A percentile compares a stretch with the other conserved stretches of the same genome.
Evolutionary conservation across 2,888 invertebrate species (phyloP).

Genomic region (Leptothorax acervorum): DNA sequence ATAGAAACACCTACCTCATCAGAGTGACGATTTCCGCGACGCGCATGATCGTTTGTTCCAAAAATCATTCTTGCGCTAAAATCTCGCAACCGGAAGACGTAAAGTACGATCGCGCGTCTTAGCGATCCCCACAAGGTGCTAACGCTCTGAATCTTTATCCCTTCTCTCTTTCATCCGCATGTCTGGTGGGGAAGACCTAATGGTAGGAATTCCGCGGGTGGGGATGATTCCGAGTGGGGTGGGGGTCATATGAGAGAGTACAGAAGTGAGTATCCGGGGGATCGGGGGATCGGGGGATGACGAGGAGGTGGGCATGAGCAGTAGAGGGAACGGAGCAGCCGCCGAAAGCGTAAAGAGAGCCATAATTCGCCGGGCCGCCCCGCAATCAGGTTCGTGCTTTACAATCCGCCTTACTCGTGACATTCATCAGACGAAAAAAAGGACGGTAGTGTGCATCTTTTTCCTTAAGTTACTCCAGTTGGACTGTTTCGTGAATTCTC

Average conservation of each 20-base stretch:
- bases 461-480: conserved; percentile 56
- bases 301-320: conserved; percentile 41
- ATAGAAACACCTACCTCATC: neutral
- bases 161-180: conserved; percentile 1
- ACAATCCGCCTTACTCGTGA: conserved; percentile 64
- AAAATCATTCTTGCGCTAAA: conserved; percentile 38
- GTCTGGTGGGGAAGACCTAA: conserved; percentile 48
- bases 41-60: neutral
- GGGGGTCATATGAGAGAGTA: conserved; percentile 63
- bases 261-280: conserved; percentile 60
- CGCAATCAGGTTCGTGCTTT: conserved; percentile 83
- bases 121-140: conserved; percentile 70
- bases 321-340: conserved; percentile 72
- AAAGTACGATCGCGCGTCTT: conserved; percentile 35
- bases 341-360: conserved; percentile 83
- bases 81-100: conserved; percentile 36
- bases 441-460: conserved; percentile 73
- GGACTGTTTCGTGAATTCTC: conserved; percentile 11
- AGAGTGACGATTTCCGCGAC: neutral
- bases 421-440: conserved; percentile 63
- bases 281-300: conserved; percentile 41
- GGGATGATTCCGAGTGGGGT: conserved; percentile 66
- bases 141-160: conserved; percentile 57
- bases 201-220: conserved; percentile 52
- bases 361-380: conserved; percentile 84